phyloP scores from a whole-genome alignment of 2,888 invertebrate species.

The Kryphioiulus occultus region DNA sequence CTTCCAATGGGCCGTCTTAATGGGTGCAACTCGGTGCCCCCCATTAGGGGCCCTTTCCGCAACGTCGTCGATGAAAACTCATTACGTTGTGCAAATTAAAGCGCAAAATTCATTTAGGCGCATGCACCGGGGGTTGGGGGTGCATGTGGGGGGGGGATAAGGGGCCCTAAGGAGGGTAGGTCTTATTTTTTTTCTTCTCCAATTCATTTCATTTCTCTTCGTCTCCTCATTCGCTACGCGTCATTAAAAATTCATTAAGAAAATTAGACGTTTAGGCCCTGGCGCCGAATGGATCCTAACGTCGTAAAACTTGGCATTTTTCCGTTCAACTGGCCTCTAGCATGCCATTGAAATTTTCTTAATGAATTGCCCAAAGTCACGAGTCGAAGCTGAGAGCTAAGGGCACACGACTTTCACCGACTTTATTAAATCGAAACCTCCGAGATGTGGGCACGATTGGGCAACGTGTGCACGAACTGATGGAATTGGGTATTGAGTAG shows the following conservation, averaged over 20 bases:
- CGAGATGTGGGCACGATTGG: not conserved
- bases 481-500: no score
- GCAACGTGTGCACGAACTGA: no score
- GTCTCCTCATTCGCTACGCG: not conserved
- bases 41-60: not conserved
- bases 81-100: not conserved
- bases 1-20: no score
- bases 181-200: not conserved
- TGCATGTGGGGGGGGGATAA: not conserved
- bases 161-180: no score
- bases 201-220: slow-evolving; percentile 4
- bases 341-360: not conserved
- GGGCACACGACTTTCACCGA: no score
- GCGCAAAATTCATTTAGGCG: not conserved
- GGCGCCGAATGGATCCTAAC: not conserved
- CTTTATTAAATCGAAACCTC: not conserved
- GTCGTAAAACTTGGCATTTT: not conserved
- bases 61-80: not conserved
- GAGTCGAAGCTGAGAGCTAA: not conserved
- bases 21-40: not conserved
- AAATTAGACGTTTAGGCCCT: not conserved
- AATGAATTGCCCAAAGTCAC: not conserved
- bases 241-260: slow-evolving; percentile 23
- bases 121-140: not conserved
- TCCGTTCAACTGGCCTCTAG: not conserved